Evolutionary conservation across 1,140 invertebrate genomes (phyloP), one percentile per base, ranked within the genome.

Genomic region (Drosophila miranda): DNA sequence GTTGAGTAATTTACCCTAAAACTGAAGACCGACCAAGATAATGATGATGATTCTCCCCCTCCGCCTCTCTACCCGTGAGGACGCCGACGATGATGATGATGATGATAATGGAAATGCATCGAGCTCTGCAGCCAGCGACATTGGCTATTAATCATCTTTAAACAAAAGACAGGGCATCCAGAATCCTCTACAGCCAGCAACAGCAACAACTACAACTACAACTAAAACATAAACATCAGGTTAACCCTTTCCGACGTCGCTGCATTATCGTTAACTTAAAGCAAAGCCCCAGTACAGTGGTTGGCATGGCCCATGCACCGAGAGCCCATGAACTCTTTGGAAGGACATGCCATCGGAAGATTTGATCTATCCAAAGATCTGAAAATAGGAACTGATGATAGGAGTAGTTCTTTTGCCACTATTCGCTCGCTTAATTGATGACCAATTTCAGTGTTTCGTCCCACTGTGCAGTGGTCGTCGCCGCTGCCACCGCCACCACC

Each of bases 61-160:
- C n/a, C 46, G 19, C 56, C 19, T 2, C 19, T 16, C 16, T 16
- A 19, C 19, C 19, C 19, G 1, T 54, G 23, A 56, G 61, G 42
- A 60, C 34, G 23, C 57, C 34, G 23, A 26, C 4, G 23, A 26
- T 1, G 43, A 62, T 67, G 42, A 74, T 61, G 52, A 46, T 51
- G 48, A 58, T 84, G 76, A 80, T 84, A 86, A 84, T 78, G 78
- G 66, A 78, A 87, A 72, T 81, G 82, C 82, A 81, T 86, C 75
- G 75, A 75, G 78, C 50, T 67, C 66, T 78, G 78, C 78, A 78
- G 57, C 78, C 64, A 87, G 64, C 78, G 83, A 81, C 82, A 87
- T 81, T 82, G 82, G 82, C 82, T 87, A 86, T 86, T 86, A 87
- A 86, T 86, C 82, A 86, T 86, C 82, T 87, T 86, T 86, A 87